These are phyloP conservation scores for Betta splendens DNA, from an alignment of 2,797 vertebrate genomes.

Conservation along the genomic window DNA sequence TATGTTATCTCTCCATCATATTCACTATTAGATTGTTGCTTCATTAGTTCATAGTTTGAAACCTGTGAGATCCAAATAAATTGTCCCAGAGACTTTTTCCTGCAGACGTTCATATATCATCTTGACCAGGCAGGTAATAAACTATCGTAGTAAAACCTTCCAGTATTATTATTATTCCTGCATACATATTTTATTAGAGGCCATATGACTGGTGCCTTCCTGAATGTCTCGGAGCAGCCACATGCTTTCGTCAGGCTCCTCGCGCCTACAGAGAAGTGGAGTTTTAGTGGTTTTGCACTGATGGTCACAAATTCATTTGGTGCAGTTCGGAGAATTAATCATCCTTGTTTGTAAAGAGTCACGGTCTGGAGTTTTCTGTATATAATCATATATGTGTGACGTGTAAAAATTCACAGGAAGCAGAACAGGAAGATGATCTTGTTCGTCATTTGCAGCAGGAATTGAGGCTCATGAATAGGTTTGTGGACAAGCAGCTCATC, in stretches of 20 bases:
- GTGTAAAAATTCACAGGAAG: slow-evolving; percentile 1
- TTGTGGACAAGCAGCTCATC: too few species aligned
- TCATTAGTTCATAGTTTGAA: slow-evolving; percentile 17
- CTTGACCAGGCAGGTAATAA: slow-evolving; percentile 5
- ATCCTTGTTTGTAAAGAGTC: too few species aligned
- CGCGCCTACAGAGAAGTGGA: background rate
- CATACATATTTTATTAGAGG: slow-evolving; percentile 66
- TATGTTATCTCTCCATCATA: too few species aligned
- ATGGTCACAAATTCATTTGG: background rate
- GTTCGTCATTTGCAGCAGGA: too few species aligned
- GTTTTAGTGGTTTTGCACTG: slow-evolving; percentile 34
- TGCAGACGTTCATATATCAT: background rate
- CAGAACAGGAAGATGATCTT: background rate
- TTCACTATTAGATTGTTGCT: too few species aligned
- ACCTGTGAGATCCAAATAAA: slow-evolving; percentile 2
- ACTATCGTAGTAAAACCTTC: slow-evolving; percentile 14
- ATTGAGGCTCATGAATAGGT: too few species aligned
- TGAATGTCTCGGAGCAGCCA: slow-evolving; percentile 20
- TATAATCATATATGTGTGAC: background rate
- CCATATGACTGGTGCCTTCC: slow-evolving; percentile 52
- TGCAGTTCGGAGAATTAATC: too few species aligned
- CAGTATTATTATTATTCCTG: slow-evolving; percentile 2
- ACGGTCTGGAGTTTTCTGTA: background rate
- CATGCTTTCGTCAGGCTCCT: slow-evolving; percentile 14
- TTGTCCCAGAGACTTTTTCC: slow-evolving; percentile 11